Evolutionary conservation across 92 coral and sea anemone species (phyloP), one percentile per base, ranked within the genome.

Genomic region (Chrysogorgia sp.): DNA sequence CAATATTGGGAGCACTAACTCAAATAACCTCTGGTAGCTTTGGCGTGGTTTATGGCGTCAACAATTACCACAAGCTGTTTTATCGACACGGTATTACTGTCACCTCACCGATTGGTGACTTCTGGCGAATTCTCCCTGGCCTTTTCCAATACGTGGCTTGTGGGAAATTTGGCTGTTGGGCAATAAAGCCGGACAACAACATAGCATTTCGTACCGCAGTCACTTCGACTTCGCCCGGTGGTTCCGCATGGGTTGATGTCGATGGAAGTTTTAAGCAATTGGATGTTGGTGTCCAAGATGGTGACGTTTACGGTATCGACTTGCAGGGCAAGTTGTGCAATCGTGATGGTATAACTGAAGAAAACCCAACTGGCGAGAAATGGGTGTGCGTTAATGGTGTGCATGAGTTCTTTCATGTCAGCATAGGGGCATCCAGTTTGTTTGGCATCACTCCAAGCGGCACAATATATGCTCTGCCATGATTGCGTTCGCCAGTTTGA

Each of bases 161-260:
- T 58, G 63, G 63, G 10, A 58, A 58, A 58, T 58, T 58, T 58
- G 63, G 63, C 31, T 58, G 63, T 19, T 58, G 63, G 63, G 63
- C 63, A 2, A n/a, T 58, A 14, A 2, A n/a, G 3, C 29, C 2
- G 5, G 28, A 56, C 14, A 32, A 32, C 6, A 0, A 7, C 0
- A 34, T 34, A 2, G 24, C 7, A 7, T 58, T 58, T 20, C 1
- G 63, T 23, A 58, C 63, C 10, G 63, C 31, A 30, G 63, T 58
- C 31, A 58, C 63, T 1, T 12, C 26, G 63, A 13, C 2, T 58
- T 14, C 3, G 1, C 63, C 63, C n/a, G 31, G 4, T 23, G 63
- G 63, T 14, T 30, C 10, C n/a, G 24, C 63, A 15, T 58, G 63
- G 63, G 63, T 58, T 30, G 20, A n/a, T 14, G n/a, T 34, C 29